Conservation (phyloP, 1,140 invertebrate genomes). For the Dendrolimus kikuchii region DNA sequence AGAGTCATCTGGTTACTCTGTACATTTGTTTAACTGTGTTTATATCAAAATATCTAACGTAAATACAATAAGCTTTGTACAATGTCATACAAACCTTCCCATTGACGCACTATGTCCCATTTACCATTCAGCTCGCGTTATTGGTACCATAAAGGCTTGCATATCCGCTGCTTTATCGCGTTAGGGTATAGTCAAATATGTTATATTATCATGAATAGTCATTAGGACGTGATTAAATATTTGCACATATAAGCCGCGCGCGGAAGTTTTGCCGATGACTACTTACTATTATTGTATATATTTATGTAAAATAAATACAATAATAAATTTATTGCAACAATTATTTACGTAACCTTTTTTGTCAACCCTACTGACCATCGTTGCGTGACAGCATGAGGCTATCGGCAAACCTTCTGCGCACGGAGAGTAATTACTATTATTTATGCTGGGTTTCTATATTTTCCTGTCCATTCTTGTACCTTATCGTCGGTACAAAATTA, state of each 20-base stretch:
- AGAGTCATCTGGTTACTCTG: too few relatives aligned
- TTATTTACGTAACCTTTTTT: too few relatives aligned
- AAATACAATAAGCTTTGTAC: slow-evolving; percentile 4
- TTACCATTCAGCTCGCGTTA: slow-evolving; percentile 37
- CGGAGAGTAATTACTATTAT: neutral
- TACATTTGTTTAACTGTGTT: too few relatives aligned
- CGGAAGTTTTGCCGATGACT: too few relatives aligned
- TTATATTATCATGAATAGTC: slow-evolving; percentile 33
- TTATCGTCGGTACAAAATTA: neutral
- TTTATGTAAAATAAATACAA: too few relatives aligned
- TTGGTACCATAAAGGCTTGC: slow-evolving; percentile 41
- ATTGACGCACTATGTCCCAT: slow-evolving; percentile 27
- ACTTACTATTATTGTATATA: too few relatives aligned
- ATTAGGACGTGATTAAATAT: slow-evolving; percentile 6
- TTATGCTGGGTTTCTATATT: neutral
- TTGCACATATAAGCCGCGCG: too few relatives aligned
- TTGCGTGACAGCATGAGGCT: too few relatives aligned
- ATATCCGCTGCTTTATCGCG: slow-evolving; percentile 45
- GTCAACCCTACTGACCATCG: too few relatives aligned
- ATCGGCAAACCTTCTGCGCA: too few relatives aligned
- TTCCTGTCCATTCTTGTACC: neutral
- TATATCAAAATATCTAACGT: neutral
- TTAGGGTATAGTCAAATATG: slow-evolving; percentile 47
- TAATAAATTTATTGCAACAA: too few relatives aligned
- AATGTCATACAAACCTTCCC: slow-evolving; percentile 10